Conservation (phyloP, 2,113 vertebrate species). For the Xyrauchen texanus region DNA sequence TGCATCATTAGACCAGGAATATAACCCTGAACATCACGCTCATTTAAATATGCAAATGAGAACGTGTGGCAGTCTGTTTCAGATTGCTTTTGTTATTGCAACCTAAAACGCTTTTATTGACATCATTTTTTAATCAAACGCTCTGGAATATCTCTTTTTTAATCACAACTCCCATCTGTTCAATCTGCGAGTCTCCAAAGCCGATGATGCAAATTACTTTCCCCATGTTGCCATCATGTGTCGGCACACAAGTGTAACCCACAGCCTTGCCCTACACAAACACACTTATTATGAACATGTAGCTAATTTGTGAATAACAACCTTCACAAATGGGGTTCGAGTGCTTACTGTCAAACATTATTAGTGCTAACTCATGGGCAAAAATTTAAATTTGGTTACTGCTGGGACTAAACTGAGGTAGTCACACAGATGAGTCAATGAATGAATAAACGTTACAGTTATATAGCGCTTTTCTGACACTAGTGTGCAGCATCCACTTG, state of each 20-base stretch:
- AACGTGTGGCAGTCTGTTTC: constrained; percentile 49
- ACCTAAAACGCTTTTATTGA: constrained; percentile 57
- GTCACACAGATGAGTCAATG: constrained; percentile 2
- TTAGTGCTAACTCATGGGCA: constrained; percentile 19
- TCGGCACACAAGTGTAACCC: constrained; percentile 35
- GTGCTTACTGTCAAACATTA: constrained; percentile 29
- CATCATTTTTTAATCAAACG: constrained; percentile 62
- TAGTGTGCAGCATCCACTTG: no score
- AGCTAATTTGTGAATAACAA: constrained; percentile 41
- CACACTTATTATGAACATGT: constrained; percentile 30
- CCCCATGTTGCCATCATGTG: neutral
- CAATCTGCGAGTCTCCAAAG: constrained; percentile 31
- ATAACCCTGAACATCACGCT: constrained; percentile 72
- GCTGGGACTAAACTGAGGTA: constrained; percentile 13
- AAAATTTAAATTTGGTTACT: constrained; percentile 11
- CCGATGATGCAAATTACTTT: neutral
- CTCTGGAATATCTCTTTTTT: constrained; percentile 56
- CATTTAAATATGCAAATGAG: constrained; percentile 78
- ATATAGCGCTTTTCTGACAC: no score
- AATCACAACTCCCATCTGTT: constrained; percentile 65
- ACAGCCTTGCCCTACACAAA: constrained; percentile 5
- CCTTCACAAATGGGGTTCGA: constrained; percentile 31
- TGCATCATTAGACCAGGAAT: constrained; percentile 75
- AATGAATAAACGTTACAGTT: no score
- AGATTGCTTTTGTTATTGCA: constrained; percentile 60